phyloP scores from a whole-genome alignment of 1,140 invertebrate genomes.

The Leucophenga varia region DNA sequence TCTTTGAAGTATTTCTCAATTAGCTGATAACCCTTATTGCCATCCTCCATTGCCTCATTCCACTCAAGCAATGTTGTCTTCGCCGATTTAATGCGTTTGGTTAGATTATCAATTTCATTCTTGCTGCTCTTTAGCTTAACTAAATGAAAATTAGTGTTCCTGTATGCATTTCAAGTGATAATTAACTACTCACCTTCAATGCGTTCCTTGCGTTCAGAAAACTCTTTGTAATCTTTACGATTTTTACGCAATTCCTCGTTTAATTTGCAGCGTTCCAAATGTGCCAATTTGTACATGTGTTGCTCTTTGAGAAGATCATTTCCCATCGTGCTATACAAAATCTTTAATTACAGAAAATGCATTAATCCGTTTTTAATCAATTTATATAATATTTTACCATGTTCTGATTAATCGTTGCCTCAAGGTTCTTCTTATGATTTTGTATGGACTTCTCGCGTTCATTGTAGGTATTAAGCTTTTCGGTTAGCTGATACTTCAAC shows the following conservation, averaged over 20 bases:
- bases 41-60: constrained; percentile 62
- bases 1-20: constrained; percentile 63
- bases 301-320: constrained; percentile 62
- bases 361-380: not conserved
- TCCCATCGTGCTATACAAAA: constrained; percentile 59
- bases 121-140: constrained; percentile 42
- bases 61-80: constrained; percentile 60
- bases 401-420: constrained; percentile 57
- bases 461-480: constrained; percentile 28
- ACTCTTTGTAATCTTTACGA: constrained; percentile 35
- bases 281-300: constrained; percentile 58
- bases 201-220: constrained; percentile 27
- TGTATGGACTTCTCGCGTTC: constrained; percentile 44
- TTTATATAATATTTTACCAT: constrained; percentile 39
- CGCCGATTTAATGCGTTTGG: constrained; percentile 61
- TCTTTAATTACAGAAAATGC: constrained; percentile 29
- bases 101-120: constrained; percentile 59
- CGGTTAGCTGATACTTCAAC: constrained; percentile 31
- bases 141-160: not conserved
- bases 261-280: constrained; percentile 57
- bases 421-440: constrained; percentile 57
- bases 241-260: constrained; percentile 48
- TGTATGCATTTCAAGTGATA: not conserved
- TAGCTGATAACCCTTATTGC: constrained; percentile 61
- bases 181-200: constrained; percentile 31